Conservation (phyloP, 92 coral and sea anemone species). For the Paragorgia papillata region DNA sequence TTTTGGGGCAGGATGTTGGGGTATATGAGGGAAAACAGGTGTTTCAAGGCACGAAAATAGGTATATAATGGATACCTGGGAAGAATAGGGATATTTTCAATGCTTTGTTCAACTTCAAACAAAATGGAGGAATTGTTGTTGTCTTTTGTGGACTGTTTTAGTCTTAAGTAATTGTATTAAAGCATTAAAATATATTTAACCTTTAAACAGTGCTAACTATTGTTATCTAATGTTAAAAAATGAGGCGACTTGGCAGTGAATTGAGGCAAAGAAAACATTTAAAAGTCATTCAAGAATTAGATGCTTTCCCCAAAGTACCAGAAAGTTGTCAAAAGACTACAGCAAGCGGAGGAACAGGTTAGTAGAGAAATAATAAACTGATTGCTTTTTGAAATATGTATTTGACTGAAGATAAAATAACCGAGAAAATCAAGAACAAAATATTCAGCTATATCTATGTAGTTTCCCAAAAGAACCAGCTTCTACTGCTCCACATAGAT, state of each 20-base stretch:
- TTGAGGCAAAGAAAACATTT: conserved; percentile 82
- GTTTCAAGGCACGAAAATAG: too few species aligned
- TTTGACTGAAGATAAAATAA: too few species aligned
- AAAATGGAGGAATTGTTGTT: too few species aligned
- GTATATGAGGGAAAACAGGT: too few species aligned
- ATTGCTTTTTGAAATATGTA: neutral
- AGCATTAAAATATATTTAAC: neutral
- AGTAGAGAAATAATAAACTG: neutral
- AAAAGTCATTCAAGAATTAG: conserved; percentile 89
- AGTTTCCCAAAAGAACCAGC: too few species aligned
- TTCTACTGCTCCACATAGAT: too few species aligned
- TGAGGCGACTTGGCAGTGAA: conserved; percentile 78
- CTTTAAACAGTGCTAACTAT: too few species aligned
- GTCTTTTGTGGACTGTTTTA: neutral
- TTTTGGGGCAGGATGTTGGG: too few species aligned
- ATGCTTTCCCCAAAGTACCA: conserved; percentile 96
- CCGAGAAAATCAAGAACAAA: too few species aligned
- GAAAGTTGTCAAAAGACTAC: conserved; percentile 91
- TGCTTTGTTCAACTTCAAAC: neutral
- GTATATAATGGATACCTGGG: too few species aligned
- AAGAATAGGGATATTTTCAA: too few species aligned
- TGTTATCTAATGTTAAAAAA: conserved; percentile 28
- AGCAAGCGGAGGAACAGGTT: conserved; percentile 92
- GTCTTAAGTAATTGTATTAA: neutral
- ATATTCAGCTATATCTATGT: too few species aligned